Base-by-base conservation (phyloP, 2,797 vertebrate species). In the Apogon hyalosoma region DNA sequence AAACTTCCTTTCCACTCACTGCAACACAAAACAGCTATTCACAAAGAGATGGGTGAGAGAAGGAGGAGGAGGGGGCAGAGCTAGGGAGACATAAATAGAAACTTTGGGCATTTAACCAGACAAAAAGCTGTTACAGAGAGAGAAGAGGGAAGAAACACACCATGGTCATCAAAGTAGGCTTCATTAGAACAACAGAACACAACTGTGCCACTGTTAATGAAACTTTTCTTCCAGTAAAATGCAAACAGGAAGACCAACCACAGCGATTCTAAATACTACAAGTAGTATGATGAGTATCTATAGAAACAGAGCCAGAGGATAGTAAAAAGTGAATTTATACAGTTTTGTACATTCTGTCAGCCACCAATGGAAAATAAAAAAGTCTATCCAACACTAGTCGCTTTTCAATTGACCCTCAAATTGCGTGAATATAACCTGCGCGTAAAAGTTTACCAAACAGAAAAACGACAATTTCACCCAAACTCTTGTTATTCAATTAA, bases 11-110 rank as follows among this genome's bases (percentile, higher is more conserved):
- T 82, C 72, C 54, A 14, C 76, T 80, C 46, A 0, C 31, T 56
- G 76, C 73, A 62, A 76, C 80, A 87, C 82, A 85, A 85, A 72
- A 81, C 73, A 14, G 63, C 61, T 79, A 77, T 89, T 86, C 70
- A 83, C 67, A 74, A 74, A 69, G 69, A 52, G 46, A 50, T 15
- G 19, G 41, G n/a, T 51, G 11, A 31, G 40, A 45, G 2, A 14
- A 4, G 12, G 14, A 45, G 19, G 6, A 36, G 3, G 12, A 1
- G 40, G 14, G 21, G 50, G 1, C 0, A 24, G 53, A 8, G 71
- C 14, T 49, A 4, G 28, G 7, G 51, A 18, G 70, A 63, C 45
- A 57, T 58, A 75, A 75, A 82, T 53, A 73, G 40, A 84, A 79
- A 82, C 56, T 50, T 57, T 51, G 50, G 47, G 55, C n/a, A 28